Base-by-base conservation (phyloP, 2,113 vertebrate genomes). In the Psilopsiagon aurifrons region DNA sequence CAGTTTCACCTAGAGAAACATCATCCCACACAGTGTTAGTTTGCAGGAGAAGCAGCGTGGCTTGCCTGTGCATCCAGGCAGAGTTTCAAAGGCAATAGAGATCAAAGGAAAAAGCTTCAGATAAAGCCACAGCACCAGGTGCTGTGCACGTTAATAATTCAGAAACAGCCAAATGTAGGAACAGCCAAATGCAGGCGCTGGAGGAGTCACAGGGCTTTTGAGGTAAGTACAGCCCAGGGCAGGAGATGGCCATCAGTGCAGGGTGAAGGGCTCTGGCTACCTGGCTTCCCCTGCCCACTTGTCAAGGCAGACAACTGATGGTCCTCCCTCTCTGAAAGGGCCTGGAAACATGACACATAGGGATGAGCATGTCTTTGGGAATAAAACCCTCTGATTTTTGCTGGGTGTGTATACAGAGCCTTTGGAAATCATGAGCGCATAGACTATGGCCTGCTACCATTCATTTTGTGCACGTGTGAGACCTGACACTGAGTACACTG, bases 101-200 rank as follows among this genome's bases (percentile, higher is more conserved):
- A 97, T 94, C 91, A 97, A 95, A 95, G 73, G 15, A 44, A 70
- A 86, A 64, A 23, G 46, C 59, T 78, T 83, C 88, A 92, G 88
- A 94, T 60, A 77, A 95, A 96, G 66, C 76, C 85, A 47, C 43
- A 35, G 55, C 52, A 82, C 51, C 1, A 4, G 44, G 73, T 17
- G 7, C n/a, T 33, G 37, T 62, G 69, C 74, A n/a, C 4, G 2
- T 89, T 86, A 86, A 67, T 94, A 94, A 94, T 91, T 92, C 25
- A 87, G 69, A 60, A 93, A 76, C n/a, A 54, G 63, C 25, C 81
- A 37, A 46, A 66, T 23, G 49, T 54, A 70, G 88, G 79, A 93
- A 69, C 3, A 80, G 86, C 20, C 51, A 49, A 67, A 86, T 20
- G 51, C 37, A 59, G 80, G 95, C 1, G 0, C 47, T 41, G 83